Conservation (phyloP, 2,113 vertebrate genomes). For the Chloebia gouldiae region DNA sequence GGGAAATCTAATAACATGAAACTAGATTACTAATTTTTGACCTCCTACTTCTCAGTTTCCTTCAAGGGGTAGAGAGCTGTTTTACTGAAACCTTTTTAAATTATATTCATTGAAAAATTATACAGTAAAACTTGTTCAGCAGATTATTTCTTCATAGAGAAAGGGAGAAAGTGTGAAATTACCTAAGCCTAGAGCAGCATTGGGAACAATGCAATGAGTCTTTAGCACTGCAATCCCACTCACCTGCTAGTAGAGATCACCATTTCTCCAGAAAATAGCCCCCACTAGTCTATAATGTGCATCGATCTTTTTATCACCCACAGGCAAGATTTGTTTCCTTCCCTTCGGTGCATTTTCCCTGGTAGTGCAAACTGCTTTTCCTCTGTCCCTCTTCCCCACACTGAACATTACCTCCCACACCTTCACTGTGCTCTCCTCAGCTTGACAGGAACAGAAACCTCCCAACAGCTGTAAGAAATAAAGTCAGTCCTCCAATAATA, state of each 20-base stretch:
- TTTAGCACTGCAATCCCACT: neutral
- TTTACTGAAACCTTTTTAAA: slow-evolving; percentile 15
- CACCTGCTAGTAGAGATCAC: neutral
- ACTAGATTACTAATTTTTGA: slow-evolving; percentile 29
- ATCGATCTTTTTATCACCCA: neutral
- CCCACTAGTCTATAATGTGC: neutral
- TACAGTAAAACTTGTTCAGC: neutral
- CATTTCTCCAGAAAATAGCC: slow-evolving; percentile 12
- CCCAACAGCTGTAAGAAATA: neutral
- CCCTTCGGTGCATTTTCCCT: neutral
- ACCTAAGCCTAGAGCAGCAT: neutral
- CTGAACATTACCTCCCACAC: slow-evolving; percentile 8
- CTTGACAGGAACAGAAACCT: slow-evolving; percentile 35
- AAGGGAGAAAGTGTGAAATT: neutral
- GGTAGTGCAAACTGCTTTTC: neutral
- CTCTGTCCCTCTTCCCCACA: neutral
- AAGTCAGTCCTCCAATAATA: neutral
- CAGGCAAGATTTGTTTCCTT: neutral
- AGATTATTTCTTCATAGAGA: neutral
- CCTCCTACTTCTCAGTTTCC: neutral
- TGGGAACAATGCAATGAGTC: neutral
- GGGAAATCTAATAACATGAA: slow-evolving; percentile 19
- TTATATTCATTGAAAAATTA: slow-evolving; percentile 1
- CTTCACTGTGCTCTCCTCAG: neutral
- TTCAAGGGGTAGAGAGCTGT: neutral